Conservation (phyloP, 2,888 invertebrate genomes). For the Arge pagana region DNA sequence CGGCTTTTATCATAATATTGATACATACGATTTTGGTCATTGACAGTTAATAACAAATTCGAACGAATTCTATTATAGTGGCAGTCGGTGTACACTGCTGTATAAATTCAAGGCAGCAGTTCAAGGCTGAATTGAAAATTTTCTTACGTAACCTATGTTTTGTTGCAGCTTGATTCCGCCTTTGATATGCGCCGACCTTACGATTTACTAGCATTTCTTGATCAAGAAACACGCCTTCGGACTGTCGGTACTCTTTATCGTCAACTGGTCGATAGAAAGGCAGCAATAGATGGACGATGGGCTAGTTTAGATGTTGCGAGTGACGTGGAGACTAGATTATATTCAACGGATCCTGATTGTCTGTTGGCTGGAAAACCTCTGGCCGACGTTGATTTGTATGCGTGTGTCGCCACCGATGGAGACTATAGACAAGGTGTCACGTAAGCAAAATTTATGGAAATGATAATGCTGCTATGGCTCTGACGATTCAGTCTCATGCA, state of each 20-base stretch:
- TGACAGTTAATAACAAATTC: too few species aligned
- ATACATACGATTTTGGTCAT: too few species aligned
- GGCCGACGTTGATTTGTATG: constrained; percentile 71
- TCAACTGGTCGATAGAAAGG: constrained; percentile 68
- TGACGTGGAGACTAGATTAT: constrained; percentile 66
- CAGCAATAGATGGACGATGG: constrained; percentile 68
- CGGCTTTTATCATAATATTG: too few species aligned
- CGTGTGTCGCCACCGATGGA: constrained; percentile 65
- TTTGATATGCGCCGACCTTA: constrained; percentile 74
- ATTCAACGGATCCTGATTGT: constrained; percentile 69
- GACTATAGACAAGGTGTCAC: constrained; percentile 61
- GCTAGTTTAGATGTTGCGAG: constrained; percentile 63
- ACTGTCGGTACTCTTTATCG: constrained; percentile 67
- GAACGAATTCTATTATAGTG: constrained; percentile 15
- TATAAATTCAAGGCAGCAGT: constrained; percentile 23
- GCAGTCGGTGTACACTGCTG: too few species aligned
- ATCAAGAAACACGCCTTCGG: constrained; percentile 73
- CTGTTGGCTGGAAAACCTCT: constrained; percentile 67
- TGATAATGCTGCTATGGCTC: too few species aligned
- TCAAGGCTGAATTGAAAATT: background rate
- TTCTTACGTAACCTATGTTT: constrained; percentile 16
- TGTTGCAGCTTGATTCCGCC: constrained; percentile 70
- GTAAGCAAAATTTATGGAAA: constrained; percentile 32
- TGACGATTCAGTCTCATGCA: too few species aligned
- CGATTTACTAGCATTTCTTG: constrained; percentile 75